Evolutionary conservation across 2,888 invertebrate species (phyloP).

Genomic region (Podabrus alpinus): DNA sequence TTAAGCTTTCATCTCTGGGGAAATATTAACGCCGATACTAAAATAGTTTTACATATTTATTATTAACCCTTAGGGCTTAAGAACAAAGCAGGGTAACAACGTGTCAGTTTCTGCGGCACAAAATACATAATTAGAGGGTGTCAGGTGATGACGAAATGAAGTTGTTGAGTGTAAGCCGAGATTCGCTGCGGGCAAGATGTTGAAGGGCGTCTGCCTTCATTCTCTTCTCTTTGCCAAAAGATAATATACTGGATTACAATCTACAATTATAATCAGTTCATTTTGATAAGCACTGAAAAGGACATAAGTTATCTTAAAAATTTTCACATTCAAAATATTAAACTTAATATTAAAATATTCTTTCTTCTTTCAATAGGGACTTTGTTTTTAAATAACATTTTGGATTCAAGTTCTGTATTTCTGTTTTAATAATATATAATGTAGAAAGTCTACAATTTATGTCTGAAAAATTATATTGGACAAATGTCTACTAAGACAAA

Average conservation of each 20-base stretch:
- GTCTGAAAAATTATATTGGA: no score
- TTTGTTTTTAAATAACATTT: no score
- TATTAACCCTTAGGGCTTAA: slow-evolving; percentile 19
- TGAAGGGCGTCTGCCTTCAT: slow-evolving; percentile 19
- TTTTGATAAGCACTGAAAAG: slow-evolving; percentile 15
- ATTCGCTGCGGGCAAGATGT: slow-evolving; percentile 26
- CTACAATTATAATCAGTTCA: slow-evolving; percentile 28
- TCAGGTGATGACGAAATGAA: slow-evolving; percentile 47
- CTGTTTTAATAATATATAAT: no score
- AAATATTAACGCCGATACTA: slow-evolving; percentile 37
- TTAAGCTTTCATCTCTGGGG: slow-evolving; percentile 29
- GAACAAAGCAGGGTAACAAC: slow-evolving; percentile 39
- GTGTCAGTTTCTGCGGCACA: slow-evolving; percentile 47
- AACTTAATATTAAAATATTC: no score
- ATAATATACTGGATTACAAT: slow-evolving; percentile 21
- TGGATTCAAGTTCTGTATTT: no score
- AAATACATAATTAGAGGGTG: slow-evolving; percentile 55
- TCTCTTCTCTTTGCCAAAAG: slow-evolving; percentile 24
- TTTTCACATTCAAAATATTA: no score
- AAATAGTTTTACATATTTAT: slow-evolving; percentile 43
- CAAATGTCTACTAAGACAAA: no score
- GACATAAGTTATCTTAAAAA: neutral
- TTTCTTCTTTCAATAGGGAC: no score
- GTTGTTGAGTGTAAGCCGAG: slow-evolving; percentile 28
- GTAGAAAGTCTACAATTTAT: no score